Evolutionary conservation across 2,797 vertebrate species (phyloP), one percentile per base, ranked within the genome.

Genomic region (Smutsia temminckii): DNA sequence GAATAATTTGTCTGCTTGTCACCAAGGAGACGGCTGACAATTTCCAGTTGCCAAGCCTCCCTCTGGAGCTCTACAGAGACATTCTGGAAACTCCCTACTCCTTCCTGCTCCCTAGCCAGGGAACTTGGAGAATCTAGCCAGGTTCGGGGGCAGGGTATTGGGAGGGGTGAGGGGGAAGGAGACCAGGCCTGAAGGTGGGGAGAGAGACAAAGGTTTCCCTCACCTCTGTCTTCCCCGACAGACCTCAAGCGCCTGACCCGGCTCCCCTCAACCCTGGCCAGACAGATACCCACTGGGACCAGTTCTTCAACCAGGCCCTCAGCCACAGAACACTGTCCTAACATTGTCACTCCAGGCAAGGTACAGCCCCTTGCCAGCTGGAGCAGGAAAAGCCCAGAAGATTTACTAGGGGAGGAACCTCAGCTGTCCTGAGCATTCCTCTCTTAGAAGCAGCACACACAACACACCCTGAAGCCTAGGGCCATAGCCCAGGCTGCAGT

Each of bases 1-100:
- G 96, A 97, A 96, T 97, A 97, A 97, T 97, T 97, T 98, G 97
- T 93, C 97, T 87, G 80, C 91, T 74, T 59, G 96, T 98, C 63
- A 37, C 95, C 93, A 97, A 93, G 95, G 97, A 94, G 92, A 97
- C 5, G 53, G 89, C 93, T 91, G 94, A 96, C 89, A 96, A 93
- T 90, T 95, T 93, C 90, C 94, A 95, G 89, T 97, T 97, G 96
- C 95, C 97, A 97, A 95, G 95, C 57, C 95, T 97, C 91, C 72
- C 85, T 66, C 55, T 91, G 88, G 83, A 97, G 95, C 69, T 94
- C 85, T 84, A 25, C 23, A 8, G 95, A 95, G 95, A 97, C 93
- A 46, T 92, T 94, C 83, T 93, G 95, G 93, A 97, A 97, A 97
- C 96, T 96, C 95, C 96, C 85, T 69, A n/a, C 85, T 93, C 94